Conservation (phyloP, 2,888 invertebrate species). For the Tachystola acroxantha region DNA sequence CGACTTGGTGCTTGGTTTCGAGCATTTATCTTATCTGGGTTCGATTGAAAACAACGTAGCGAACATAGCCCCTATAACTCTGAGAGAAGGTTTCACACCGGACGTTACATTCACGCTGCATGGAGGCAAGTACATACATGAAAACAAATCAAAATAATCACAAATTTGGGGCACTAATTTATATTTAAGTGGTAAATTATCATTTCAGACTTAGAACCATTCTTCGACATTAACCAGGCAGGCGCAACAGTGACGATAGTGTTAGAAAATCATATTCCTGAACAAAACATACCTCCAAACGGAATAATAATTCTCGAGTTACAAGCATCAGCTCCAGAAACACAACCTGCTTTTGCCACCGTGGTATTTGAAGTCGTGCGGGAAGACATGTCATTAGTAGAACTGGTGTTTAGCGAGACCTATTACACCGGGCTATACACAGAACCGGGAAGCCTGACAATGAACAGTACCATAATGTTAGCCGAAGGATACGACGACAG, state of each 20-base stretch:
- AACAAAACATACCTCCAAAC: constrained; percentile 22
- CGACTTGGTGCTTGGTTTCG: constrained; percentile 24
- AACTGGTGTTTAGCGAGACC: constrained; percentile 4
- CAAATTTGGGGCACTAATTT: too few relatives aligned
- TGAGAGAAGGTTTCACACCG: constrained; percentile 25
- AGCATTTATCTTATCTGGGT: constrained; percentile 26
- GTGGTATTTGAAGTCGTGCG: constrained; percentile 6
- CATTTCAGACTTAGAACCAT: too few relatives aligned
- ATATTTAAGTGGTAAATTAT: not conserved
- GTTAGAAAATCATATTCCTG: constrained; percentile 19
- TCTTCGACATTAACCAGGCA: not conserved
- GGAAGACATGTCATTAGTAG: not conserved
- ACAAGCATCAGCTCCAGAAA: constrained; percentile 24
- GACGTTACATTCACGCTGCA: constrained; percentile 23
- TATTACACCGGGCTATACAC: constrained; percentile 23
- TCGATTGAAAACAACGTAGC: constrained; percentile 18
- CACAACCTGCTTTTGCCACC: constrained; percentile 12
- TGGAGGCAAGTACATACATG: constrained; percentile 28
- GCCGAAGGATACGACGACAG: constrained; percentile 19
- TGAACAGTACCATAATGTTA: constrained; percentile 16
- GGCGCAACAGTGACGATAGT: constrained; percentile 17
- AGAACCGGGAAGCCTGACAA: constrained; percentile 11
- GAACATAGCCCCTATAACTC: constrained; percentile 22
- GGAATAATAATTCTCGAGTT: constrained; percentile 26
- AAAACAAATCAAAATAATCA: too few relatives aligned